These are phyloP conservation scores for Hydrolagus colliei DNA, from an alignment of 2,797 vertebrate genomes.

Conservation along the genomic window DNA sequence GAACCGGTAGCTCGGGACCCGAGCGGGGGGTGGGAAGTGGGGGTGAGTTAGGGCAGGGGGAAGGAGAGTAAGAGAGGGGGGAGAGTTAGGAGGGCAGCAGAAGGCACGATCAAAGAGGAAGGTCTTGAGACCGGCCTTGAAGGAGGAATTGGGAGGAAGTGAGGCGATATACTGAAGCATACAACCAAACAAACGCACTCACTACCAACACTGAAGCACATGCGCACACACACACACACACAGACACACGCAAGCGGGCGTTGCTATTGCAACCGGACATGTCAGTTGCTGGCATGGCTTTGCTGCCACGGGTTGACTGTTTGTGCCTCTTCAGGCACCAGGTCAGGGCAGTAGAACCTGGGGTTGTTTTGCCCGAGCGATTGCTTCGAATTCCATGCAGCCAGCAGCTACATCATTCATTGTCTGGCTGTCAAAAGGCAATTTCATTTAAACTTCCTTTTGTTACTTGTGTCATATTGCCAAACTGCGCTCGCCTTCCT, in stretches of 20 bases:
- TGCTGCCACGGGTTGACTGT: background rate
- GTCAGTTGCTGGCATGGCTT: background rate
- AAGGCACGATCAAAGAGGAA: too few relatives aligned
- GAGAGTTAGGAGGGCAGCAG: too few relatives aligned
- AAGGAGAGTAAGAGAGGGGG: too few relatives aligned
- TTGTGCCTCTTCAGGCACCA: background rate
- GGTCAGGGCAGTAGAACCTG: background rate
- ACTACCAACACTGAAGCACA: background rate
- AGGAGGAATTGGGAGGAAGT: too few relatives aligned
- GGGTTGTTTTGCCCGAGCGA: background rate
- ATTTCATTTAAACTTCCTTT: background rate
- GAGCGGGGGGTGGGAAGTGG: too few relatives aligned
- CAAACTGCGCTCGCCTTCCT: too few relatives aligned
- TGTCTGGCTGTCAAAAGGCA: background rate
- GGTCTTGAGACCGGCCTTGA: too few relatives aligned
- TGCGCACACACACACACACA: background rate
- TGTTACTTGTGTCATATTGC: background rate
- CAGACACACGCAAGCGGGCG: background rate
- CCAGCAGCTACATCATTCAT: background rate
- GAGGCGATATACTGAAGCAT: background rate
- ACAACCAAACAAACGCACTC: background rate
- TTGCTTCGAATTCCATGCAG: background rate
- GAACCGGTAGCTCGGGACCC: too few relatives aligned
- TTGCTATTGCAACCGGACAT: background rate
- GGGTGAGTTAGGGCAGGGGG: too few relatives aligned